Evolutionary conservation across 2,888 invertebrate species (phyloP), one percentile per base, ranked within the genome.

Genomic region (Syrphus vitripennis): DNA sequence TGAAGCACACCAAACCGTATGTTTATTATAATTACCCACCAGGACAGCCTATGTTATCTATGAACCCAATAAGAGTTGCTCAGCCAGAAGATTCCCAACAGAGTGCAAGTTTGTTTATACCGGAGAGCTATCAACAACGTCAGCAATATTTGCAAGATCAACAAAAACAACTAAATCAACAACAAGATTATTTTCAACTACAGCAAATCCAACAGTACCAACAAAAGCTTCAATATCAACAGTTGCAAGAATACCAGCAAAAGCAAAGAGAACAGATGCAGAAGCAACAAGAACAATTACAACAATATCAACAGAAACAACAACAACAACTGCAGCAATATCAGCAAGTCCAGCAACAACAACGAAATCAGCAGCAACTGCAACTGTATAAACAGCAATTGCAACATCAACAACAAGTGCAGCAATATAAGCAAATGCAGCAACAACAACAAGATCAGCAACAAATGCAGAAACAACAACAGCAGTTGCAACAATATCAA

Each of bases 1-100:
- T 50, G 1, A 67, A 50, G 24, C 67, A 67, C 7, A 67, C 67
- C n/a, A 50, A 69, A 59, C 21, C 91, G 93, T 83, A 91, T 92
- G 65, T 90, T 92, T 16, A 90, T 92, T 10, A 67, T 50, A 50
- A n/a, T 21, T 50, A 6, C 1, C 21, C 67, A 21, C 21, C 59
- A 14, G 63, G 69, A 57, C 80, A 4, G 92, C 88, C 12, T 0
- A 16, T 55, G 0, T 53, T 86, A 12, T 72, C 67, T 19, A 24
- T 57, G 10, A 10, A 77, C n/a, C 84, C 84, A 69, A 86, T 84
- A 1, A 48, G 67, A 42, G 82, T 83, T 0, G 72, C 1, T 3
- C 82, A 77, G 10, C 16, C 21, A 10, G 78, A 83, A 0, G 77
- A 71, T 14, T 42, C 48, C 2, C n/a, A 34, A 21, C 70, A 76